These are phyloP conservation scores for Erebia palarica DNA, from an alignment of 2,888 invertebrate species.

Conservation along the genomic window DNA sequence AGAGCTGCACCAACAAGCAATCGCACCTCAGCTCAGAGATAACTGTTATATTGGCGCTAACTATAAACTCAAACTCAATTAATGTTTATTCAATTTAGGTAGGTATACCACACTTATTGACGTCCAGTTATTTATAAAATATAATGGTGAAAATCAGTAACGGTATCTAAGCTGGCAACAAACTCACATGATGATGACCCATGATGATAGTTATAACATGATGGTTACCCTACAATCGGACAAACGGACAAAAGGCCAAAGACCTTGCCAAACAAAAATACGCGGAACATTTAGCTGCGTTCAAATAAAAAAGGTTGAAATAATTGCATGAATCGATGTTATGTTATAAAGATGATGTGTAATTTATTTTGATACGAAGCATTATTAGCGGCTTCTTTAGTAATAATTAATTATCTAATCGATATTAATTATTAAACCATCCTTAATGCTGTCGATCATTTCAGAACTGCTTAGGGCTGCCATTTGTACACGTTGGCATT, in stretches of 20 bases:
- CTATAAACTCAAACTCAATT: too few relatives aligned
- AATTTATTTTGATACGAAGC: conserved; percentile 16
- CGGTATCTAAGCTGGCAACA: too few relatives aligned
- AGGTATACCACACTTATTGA: too few relatives aligned
- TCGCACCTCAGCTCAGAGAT: too few relatives aligned
- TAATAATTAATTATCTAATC: conserved; percentile 1
- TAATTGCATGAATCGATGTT: background rate
- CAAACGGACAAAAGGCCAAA: conserved; percentile 31
- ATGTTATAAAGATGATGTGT: conserved; percentile 14
- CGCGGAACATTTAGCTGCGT: conserved; percentile 15
- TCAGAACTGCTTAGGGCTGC: background rate
- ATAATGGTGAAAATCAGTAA: too few relatives aligned
- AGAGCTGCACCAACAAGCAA: too few relatives aligned
- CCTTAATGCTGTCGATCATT: conserved; percentile 10
- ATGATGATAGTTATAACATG: too few relatives aligned
- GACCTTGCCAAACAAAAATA: conserved; percentile 26
- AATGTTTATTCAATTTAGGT: too few relatives aligned
- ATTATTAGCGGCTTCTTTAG: conserved; percentile 14
- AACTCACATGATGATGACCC: too few relatives aligned
- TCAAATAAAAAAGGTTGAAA: background rate
- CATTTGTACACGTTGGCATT: too few relatives aligned
- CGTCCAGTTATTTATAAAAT: too few relatives aligned
- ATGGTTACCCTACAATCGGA: conserved; percentile 16
- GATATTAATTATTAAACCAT: background rate
- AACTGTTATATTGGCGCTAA: background rate